Percentiles rank a stretch among this genome's conserved stretches.
Evolutionary conservation across 2,888 invertebrate genomes (phyloP).

Genomic region (Cosmia pyralina): DNA sequence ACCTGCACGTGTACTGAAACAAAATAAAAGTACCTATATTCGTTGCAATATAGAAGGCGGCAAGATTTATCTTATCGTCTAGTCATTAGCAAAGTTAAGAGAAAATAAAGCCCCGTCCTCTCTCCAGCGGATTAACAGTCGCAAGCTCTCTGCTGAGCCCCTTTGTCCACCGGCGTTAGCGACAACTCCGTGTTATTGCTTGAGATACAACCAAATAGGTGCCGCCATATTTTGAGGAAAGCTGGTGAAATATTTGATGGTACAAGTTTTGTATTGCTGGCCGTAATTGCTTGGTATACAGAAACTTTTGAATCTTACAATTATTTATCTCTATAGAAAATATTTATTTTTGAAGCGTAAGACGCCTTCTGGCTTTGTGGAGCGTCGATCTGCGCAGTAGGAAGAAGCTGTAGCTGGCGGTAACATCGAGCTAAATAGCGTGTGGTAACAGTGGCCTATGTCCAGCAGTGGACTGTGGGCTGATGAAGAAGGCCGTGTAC

Average conservation of each 20-base stretch:
- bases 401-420: too few species aligned
- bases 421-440: not conserved
- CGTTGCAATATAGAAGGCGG: conserved; percentile 29
- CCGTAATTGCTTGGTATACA: not conserved
- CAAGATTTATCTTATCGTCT: conserved; percentile 56
- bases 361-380: too few species aligned
- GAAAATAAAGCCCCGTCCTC: conserved; percentile 56
- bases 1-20: not conserved
- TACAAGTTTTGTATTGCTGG: not conserved
- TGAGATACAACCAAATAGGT: conserved; percentile 36
- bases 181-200: conserved; percentile 31
- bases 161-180: conserved; percentile 45
- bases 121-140: conserved; percentile 40
- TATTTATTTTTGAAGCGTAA: not conserved
- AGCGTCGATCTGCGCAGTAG: too few species aligned
- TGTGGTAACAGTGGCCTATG: not conserved
- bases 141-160: conserved; percentile 34
- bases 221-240: conserved; percentile 23
- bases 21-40: conserved; percentile 23
- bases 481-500: not conserved
- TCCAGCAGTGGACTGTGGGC: not conserved
- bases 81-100: conserved; percentile 64
- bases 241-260: conserved; percentile 11
- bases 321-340: not conserved
- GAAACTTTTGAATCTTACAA: conserved; percentile 1